These are phyloP conservation scores for Rafetus swinhoei DNA, from an alignment of 2,113 vertebrate genomes.

Conservation along the genomic window DNA sequence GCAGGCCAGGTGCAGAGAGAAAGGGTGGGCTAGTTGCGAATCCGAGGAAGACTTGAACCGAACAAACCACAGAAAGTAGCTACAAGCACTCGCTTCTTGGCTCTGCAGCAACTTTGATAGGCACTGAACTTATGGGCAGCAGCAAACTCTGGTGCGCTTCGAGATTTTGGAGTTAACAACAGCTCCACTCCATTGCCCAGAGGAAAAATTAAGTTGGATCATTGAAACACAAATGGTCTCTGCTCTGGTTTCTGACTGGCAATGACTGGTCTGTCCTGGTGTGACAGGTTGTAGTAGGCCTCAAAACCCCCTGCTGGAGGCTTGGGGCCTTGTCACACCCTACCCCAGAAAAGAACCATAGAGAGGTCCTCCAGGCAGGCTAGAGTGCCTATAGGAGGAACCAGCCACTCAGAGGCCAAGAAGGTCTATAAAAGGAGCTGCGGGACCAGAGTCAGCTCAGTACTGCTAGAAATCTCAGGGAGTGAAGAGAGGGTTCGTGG, in stretches of 20 bases:
- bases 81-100: not conserved
- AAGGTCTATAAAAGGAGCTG: too few species aligned
- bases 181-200: not conserved
- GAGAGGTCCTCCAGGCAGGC: too few species aligned
- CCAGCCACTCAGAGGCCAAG: too few species aligned
- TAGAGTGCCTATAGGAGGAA: too few species aligned
- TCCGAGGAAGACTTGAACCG: not conserved
- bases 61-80: not conserved
- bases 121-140: not conserved
- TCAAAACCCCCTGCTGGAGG: too few species aligned
- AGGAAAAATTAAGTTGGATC: not conserved
- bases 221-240: not conserved
- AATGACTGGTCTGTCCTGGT: not conserved
- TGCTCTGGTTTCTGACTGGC: not conserved
- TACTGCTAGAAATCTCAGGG: too few species aligned
- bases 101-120: not conserved
- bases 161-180: not conserved
- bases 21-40: not conserved
- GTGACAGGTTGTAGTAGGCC: too few species aligned
- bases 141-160: not conserved
- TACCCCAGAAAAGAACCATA: too few species aligned
- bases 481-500: too few species aligned
- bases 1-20: not conserved
- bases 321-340: too few species aligned
- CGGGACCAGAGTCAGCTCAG: too few species aligned